phyloP scores from a whole-genome alignment of 2,113 vertebrate genomes.

The Etheostoma spectabile region DNA sequence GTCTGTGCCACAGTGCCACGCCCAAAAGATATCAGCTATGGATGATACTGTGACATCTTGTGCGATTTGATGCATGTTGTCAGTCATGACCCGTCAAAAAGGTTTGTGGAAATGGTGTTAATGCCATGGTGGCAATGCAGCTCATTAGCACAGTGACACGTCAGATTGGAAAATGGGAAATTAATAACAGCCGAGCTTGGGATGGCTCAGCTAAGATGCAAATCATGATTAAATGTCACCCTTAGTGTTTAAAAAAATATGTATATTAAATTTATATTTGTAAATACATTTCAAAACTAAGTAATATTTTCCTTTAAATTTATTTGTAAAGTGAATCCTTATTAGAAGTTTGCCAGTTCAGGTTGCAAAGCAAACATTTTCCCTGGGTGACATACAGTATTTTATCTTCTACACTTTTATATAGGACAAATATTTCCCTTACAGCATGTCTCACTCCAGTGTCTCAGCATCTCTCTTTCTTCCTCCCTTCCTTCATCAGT shows the following conservation, averaged over 20 bases:
- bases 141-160: neutral
- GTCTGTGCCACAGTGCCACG: conserved; percentile 82
- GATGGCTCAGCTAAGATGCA: conserved; percentile 9
- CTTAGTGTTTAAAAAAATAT: neutral
- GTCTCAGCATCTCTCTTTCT: conserved; percentile 34
- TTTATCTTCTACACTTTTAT: conserved; percentile 56
- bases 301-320: neutral
- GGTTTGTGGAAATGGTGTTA: conserved; percentile 66
- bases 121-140: conserved; percentile 24
- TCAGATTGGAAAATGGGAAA: neutral
- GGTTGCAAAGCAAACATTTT: conserved; percentile 26
- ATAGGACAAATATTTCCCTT: conserved; percentile 71
- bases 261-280: neutral
- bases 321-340: neutral
- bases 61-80: conserved; percentile 79
- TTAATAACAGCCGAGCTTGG: neutral
- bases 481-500: conserved; percentile 63
- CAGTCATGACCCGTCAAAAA: conserved; percentile 80
- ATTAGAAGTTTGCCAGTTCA: neutral
- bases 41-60: conserved; percentile 82
- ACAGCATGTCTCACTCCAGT: conserved; percentile 45
- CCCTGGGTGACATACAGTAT: conserved; percentile 24
- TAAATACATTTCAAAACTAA: neutral
- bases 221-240: conserved; percentile 16
- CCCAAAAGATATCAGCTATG: conserved; percentile 78